Conservation (phyloP, 2,797 vertebrate genomes). For the Syngnathus acus region DNA sequence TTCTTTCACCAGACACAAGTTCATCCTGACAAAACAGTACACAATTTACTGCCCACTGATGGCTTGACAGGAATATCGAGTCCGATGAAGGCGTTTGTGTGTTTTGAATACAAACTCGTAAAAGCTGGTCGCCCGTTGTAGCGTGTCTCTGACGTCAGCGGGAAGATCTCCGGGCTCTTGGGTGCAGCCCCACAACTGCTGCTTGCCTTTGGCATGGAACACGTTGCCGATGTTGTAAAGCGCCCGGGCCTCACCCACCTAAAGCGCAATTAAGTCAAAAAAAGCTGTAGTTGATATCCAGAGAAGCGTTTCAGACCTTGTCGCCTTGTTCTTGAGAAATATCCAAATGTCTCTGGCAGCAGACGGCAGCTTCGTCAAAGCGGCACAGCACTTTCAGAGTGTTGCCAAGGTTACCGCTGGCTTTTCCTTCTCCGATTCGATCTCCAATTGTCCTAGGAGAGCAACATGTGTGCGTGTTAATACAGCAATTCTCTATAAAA, state of each 20-base stretch:
- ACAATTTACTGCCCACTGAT: not conserved
- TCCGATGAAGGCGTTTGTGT: too few relatives aligned
- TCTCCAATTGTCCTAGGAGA: slow-evolving; percentile 85
- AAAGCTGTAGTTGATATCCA: not conserved
- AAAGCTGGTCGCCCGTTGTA: slow-evolving; percentile 86
- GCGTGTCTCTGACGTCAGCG: slow-evolving; percentile 78
- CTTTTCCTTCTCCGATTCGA: slow-evolving; percentile 91
- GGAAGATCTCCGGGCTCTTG: slow-evolving; percentile 85
- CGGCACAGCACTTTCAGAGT: slow-evolving; percentile 89
- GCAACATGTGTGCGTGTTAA: not conserved
- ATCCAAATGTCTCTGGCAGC: slow-evolving; percentile 93
- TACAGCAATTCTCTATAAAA: not conserved
- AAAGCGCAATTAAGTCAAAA: not conserved
- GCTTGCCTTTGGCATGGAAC: slow-evolving; percentile 93
- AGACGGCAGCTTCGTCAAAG: slow-evolving; percentile 89
- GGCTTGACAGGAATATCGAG: too few relatives aligned
- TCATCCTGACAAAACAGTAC: slow-evolving; percentile 72
- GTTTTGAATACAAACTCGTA: slow-evolving; percentile 80
- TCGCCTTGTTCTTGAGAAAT: slow-evolving; percentile 93
- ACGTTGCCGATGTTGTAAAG: slow-evolving; percentile 95
- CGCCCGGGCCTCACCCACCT: slow-evolving; percentile 93
- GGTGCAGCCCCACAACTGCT: slow-evolving; percentile 79
- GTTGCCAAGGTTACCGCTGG: slow-evolving; percentile 94
- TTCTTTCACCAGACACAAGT: slow-evolving; percentile 90
- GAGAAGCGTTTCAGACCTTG: slow-evolving; percentile 70